Base-by-base conservation (phyloP, 2,888 invertebrate genomes). In the Subacronicta megacephala region DNA sequence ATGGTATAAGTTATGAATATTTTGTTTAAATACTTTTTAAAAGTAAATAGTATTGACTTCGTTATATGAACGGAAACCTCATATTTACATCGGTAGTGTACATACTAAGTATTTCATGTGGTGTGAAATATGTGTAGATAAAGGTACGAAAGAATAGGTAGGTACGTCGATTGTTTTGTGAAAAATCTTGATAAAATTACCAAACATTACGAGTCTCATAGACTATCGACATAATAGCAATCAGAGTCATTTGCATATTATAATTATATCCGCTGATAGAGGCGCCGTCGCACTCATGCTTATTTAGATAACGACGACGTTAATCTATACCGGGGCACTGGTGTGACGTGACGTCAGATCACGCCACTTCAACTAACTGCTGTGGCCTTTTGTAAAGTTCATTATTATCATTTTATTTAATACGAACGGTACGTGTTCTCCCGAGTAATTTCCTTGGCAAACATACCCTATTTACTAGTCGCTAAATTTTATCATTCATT, bases 331-430 rank as follows among this genome's bases (percentile, higher is more conserved):
- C 46, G 42, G 38, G 40, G 7, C 54, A 51, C 36, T 44, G 20
- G 49, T 31, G 31, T n/a, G n/a, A 31, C 9, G 33, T n/a, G 23
- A 54, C 89, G 89, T 86, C 85, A 89, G 83, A 91, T 92, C 93
- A 85, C 92, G 91, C 92, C 93, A 93, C 90, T 77, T 74, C 74
- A 80, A n/a, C n/a, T 86, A 92, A 31, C 31, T 31, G 31, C 31
- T 31, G 31, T 31, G 31, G 31, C 31, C 31, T 31, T n/a, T 13
- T 23, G 36, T 13, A n/a, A n/a, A 17, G n/a, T 3, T 31, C 18
- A 10, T 12, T 7, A 18, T 10, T 23, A 26, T 17, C 15, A 9
- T 23, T 31, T n/a, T n/a, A 31, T 31, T 31, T n/a, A 31, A 31
- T 31, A n/a, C 5, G 5, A 31, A n/a, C n/a, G n/a, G 4, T 31